Conservation (phyloP, 2,797 vertebrate species). For the Sebastes alutus region DNA sequence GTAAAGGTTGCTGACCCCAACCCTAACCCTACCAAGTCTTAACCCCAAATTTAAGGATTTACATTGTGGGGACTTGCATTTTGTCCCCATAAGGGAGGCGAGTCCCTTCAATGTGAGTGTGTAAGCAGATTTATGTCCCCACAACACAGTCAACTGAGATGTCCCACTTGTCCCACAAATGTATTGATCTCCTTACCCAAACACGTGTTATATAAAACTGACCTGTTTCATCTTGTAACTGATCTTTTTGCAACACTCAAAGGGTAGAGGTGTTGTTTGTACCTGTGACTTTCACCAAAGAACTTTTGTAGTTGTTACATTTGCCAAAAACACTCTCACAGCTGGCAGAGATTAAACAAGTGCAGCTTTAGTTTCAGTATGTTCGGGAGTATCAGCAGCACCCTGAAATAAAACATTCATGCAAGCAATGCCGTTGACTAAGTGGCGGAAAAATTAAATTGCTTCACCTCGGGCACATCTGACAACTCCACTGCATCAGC, state of each 20-base stretch:
- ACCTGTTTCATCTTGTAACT: background rate
- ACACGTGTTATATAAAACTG: background rate
- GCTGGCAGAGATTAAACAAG: background rate
- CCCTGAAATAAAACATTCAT: slow-evolving; percentile 1
- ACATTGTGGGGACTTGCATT: background rate
- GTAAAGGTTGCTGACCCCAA: too few relatives aligned
- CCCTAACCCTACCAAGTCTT: background rate
- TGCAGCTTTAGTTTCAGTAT: background rate
- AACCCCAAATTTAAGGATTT: background rate
- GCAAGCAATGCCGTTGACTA: background rate
- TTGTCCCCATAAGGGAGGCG: background rate
- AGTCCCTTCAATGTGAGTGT: background rate
- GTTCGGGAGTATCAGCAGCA: background rate
- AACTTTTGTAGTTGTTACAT: background rate
- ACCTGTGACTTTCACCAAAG: background rate
- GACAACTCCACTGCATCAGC: background rate
- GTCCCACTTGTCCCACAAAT: background rate
- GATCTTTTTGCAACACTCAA: background rate
- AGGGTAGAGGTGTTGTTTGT: background rate
- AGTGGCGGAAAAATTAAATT: slow-evolving; percentile 14
- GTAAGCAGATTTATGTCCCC: background rate
- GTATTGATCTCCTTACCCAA: background rate
- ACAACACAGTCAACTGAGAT: background rate
- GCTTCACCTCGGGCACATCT: background rate
- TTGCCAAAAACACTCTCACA: background rate